Base-by-base conservation (phyloP, 1,140 invertebrate species). In the Bicyclus anynana region DNA sequence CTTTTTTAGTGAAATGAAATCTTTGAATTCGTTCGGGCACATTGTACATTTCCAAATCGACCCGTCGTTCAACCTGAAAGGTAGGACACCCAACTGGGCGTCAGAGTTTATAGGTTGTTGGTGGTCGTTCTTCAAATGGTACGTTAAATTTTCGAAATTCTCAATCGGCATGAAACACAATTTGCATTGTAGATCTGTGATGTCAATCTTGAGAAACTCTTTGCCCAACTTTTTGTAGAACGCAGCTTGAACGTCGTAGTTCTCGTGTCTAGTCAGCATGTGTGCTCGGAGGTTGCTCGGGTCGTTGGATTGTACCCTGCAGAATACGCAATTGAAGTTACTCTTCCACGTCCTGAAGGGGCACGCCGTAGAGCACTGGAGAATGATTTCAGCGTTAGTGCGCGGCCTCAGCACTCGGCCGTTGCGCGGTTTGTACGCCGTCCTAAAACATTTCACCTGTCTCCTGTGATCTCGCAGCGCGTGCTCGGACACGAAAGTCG, bases 221-320 rank as follows among this genome's bases (percentile, higher is more conserved):
- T 85, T 85, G 0, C 82, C 80, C 23, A 88, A 56, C 61, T 84
- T 84, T 35, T 83, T 85, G 54, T 86, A 88, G 58, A 88, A 88
- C 0, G 82, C 83, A 5, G 71, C 55, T 47, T 80, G 72, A 0
- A 84, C 77, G 38, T 86, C 75, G 37, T 79, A 86, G 35, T 81
- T 82, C 2, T 72, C 74, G 37, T 88, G 85, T 5, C 70, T 54
- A 1, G 72, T 72, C 0, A 72, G 69, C 51, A 87, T 73, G 55
- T 88, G 85, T 18, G 53, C 59, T 14, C 85, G 65, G 0, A 88
- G 60, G 16, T 57, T 69, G 18, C 58, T 72, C 0, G 85, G 85
- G 59, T 87, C 80, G 21, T 62, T 80, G 6, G 74, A 76, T 23
- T 84, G 80, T 0, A 81, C 69, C 9, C 82, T 66, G 68, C 85